These are phyloP conservation scores for Otus sunia DNA, from an alignment of 2,113 vertebrate species.

Conservation along the genomic window DNA sequence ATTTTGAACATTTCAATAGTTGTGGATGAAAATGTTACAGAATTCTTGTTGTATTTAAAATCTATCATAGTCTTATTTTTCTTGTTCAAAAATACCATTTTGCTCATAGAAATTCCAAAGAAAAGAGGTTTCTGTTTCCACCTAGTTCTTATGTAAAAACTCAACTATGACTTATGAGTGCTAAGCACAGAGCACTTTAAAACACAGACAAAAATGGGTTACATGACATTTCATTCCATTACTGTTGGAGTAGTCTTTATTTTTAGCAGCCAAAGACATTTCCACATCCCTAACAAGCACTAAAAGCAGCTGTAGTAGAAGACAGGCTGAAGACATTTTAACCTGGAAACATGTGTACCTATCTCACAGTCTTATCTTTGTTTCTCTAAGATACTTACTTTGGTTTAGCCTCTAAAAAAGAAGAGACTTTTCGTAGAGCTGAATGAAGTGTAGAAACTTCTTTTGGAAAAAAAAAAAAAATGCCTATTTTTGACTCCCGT, in stretches of 20 bases:
- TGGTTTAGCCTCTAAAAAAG: neutral
- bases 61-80: neutral
- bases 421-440: neutral
- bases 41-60: neutral
- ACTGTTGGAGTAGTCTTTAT: neutral
- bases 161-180: neutral
- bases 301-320: neutral
- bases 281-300: neutral
- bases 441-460: neutral
- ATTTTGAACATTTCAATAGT: neutral
- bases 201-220: neutral
- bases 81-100: neutral
- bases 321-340: neutral
- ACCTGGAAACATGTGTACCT: neutral
- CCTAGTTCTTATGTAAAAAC: neutral
- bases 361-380: neutral
- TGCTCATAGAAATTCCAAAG: neutral
- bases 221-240: neutral
- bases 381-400: neutral
- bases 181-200: neutral
- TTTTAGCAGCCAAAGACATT: slow-evolving; percentile 25
- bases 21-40: accelerated
- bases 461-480: neutral
- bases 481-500: neutral
- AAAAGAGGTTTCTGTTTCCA: neutral